A percentile compares a stretch with the other conserved stretches of the same genome.
phyloP scores from a whole-genome alignment of 2,113 vertebrate species.

The Laterallus jamaicensis region DNA sequence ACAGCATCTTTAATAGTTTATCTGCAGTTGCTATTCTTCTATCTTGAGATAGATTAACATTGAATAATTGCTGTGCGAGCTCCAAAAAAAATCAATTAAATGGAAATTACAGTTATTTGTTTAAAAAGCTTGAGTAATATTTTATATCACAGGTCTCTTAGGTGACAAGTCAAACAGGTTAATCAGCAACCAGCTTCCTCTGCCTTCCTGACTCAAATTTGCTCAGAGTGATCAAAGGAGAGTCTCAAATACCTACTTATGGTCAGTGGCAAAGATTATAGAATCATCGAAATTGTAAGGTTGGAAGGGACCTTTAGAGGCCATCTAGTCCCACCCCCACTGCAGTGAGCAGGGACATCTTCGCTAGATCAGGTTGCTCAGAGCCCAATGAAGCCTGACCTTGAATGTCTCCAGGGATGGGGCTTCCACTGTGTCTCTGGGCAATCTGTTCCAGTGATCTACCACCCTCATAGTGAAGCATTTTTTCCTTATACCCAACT shows the following conservation, averaged over 20 bases:
- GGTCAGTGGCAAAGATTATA: not conserved
- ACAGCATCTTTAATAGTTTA: not conserved
- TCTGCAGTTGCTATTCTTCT: not conserved
- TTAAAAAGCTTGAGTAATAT: constrained; percentile 50
- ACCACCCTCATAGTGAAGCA: too few relatives aligned
- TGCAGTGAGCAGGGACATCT: too few relatives aligned
- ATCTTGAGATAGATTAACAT: constrained; percentile 18
- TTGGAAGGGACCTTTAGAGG: too few relatives aligned
- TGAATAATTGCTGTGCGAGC: constrained; percentile 35
- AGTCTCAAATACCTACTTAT: not conserved
- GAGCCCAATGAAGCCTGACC: too few relatives aligned
- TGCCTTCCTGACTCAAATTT: constrained; percentile 13
- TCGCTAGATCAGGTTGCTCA: too few relatives aligned
- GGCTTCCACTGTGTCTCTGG: too few relatives aligned
- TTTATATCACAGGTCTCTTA: constrained; percentile 31
- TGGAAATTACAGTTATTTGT: constrained; percentile 62
- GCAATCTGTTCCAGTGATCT: too few relatives aligned
- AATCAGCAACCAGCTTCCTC: constrained; percentile 20
- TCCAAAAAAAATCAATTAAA: constrained; percentile 63
- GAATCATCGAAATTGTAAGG: too few relatives aligned
- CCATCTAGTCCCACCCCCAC: too few relatives aligned
- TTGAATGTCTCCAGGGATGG: too few relatives aligned
- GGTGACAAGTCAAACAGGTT: constrained; percentile 18
- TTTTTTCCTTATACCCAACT: too few relatives aligned
- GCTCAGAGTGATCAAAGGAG: not conserved